Percentiles rank a stretch among this genome's conserved stretches.
Conservation (phyloP, 2,113 vertebrate genomes). For the Blennius ocellaris region DNA sequence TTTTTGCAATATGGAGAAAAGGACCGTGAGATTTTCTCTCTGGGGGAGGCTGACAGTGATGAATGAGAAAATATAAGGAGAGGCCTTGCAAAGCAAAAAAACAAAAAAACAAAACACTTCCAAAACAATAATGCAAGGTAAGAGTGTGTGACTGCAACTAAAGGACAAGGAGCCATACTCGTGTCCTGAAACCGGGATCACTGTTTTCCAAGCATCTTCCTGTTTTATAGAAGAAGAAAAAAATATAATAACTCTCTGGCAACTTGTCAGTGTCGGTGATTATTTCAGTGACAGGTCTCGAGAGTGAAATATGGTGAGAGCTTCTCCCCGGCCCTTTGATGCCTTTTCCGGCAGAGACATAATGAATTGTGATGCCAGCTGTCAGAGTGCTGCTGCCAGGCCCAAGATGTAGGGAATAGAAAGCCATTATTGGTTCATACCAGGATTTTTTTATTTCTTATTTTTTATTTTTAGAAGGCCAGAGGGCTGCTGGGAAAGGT, state of each 20-base stretch:
- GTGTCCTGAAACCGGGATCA: slow-evolving; percentile 45
- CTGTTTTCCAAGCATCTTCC: slow-evolving; percentile 42
- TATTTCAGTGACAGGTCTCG: slow-evolving; percentile 60
- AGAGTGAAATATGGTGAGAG: slow-evolving; percentile 53
- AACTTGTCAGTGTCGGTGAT: slow-evolving; percentile 53
- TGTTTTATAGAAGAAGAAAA: slow-evolving; percentile 1
- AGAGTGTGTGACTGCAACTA: slow-evolving; percentile 19
- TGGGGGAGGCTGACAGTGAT: slow-evolving; percentile 51
- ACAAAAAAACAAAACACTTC: background rate
- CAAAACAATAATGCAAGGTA: slow-evolving; percentile 31
- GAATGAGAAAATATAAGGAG: slow-evolving; percentile 35
- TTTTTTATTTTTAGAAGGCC: slow-evolving; percentile 4
- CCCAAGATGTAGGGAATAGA: slow-evolving; percentile 42
- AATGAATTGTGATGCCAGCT: slow-evolving; percentile 75
- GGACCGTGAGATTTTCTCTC: background rate
- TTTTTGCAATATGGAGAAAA: background rate
- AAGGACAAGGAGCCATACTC: slow-evolving; percentile 5
- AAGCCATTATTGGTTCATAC: slow-evolving; percentile 55
- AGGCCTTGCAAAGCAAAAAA: background rate
- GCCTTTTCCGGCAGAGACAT: slow-evolving; percentile 53
- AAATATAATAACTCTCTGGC: slow-evolving; percentile 2
- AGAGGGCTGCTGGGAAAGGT: slow-evolving; percentile 25
- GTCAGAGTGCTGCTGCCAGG: slow-evolving; percentile 57
- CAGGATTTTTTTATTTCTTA: slow-evolving; percentile 28
- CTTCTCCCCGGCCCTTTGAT: slow-evolving; percentile 44